These are phyloP conservation scores for Acholoe squamosa DNA, from an alignment of 2,888 invertebrate species.

Conservation along the genomic window DNA sequence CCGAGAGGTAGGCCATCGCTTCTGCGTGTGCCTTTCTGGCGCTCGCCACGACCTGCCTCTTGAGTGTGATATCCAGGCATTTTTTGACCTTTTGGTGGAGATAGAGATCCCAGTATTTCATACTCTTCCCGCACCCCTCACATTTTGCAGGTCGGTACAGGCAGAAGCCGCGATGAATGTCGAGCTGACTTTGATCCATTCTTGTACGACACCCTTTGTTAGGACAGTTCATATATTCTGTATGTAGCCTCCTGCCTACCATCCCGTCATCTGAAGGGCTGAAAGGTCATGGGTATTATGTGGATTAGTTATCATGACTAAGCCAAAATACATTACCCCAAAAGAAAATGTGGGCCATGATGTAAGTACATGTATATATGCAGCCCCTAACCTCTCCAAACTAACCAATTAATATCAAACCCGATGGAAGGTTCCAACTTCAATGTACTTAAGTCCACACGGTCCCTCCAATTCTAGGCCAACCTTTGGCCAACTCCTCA, in stretches of 20 bases:
- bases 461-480: too few species aligned
- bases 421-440: too few species aligned
- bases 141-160: background rate
- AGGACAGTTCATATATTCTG: background rate
- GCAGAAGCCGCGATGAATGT: background rate
- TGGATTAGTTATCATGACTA: too few species aligned
- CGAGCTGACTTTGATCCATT: background rate
- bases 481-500: too few species aligned
- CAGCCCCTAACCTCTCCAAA: too few species aligned
- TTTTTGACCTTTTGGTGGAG: constrained; percentile 6
- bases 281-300: background rate
- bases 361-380: too few species aligned
- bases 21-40: background rate
- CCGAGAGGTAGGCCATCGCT: background rate
- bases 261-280: background rate
- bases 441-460: too few species aligned
- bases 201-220: background rate
- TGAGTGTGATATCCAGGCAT: background rate
- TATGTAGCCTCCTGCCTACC: background rate
- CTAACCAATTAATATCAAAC: too few species aligned
- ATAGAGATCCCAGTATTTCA: background rate
- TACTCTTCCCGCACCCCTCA: background rate
- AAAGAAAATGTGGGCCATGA: too few species aligned
- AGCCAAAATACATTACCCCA: too few species aligned
- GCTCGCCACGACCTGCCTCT: background rate